These are phyloP conservation scores for Megaleporinus macrocephalus DNA, from an alignment of 2,113 vertebrate genomes.

Conservation along the genomic window DNA sequence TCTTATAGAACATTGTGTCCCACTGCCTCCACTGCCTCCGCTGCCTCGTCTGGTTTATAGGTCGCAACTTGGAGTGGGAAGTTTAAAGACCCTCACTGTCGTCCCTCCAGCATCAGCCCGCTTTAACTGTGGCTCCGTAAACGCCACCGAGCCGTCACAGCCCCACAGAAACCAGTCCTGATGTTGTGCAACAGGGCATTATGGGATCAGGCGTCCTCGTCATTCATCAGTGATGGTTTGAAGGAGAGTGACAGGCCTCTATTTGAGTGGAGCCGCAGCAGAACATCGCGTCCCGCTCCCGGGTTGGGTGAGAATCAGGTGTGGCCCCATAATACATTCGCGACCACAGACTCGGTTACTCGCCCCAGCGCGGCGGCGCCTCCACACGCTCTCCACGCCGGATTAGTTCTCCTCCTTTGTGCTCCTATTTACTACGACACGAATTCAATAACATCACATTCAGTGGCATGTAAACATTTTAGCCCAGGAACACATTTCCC, in stretches of 20 bases:
- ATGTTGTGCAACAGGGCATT: background rate
- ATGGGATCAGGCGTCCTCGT: background rate
- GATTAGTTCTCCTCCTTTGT: background rate
- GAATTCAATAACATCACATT: background rate
- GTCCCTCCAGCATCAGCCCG: background rate
- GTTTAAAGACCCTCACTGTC: background rate
- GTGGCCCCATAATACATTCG: background rate
- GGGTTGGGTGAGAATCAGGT: background rate
- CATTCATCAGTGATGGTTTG: background rate
- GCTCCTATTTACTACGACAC: background rate
- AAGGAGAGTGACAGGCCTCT: background rate
- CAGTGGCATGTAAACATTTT: background rate
- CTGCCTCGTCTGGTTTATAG: slow-evolving; percentile 60
- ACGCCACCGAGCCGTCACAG: background rate
- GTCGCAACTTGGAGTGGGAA: slow-evolving; percentile 64
- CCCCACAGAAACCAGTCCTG: slow-evolving; percentile 61
- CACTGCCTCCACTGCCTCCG: slow-evolving; percentile 56
- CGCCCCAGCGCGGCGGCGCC: background rate
- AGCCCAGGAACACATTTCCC: background rate
- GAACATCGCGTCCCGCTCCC: background rate
- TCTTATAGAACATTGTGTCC: slow-evolving; percentile 55
- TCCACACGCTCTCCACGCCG: background rate
- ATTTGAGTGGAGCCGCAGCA: background rate
- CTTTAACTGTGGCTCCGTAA: slow-evolving; percentile 16
- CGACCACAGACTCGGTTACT: background rate